These are phyloP conservation scores for Flabesymbios commensalis DNA, from an alignment of 2,888 invertebrate genomes.

Conservation along the genomic window DNA sequence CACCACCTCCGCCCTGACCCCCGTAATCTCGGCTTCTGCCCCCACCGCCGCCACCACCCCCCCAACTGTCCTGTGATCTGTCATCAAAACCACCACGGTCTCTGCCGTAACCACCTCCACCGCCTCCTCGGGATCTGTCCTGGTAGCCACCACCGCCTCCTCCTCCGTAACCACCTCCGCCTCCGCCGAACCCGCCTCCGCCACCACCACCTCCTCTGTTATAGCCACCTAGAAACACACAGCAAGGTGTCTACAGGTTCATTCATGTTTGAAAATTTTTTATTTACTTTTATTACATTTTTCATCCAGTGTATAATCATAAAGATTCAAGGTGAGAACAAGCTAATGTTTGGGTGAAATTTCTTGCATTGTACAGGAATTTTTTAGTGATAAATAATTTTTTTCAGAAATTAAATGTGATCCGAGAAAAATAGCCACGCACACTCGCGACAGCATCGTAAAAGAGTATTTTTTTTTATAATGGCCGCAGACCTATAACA, in stretches of 20 bases:
- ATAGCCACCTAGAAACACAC: slow-evolving; percentile 9
- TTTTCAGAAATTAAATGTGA: too few species aligned
- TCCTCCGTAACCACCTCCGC: slow-evolving; percentile 65
- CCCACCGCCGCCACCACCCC: slow-evolving; percentile 39
- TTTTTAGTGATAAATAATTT: too few species aligned
- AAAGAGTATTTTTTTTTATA: too few species aligned
- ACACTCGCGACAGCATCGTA: too few species aligned
- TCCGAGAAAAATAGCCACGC: too few species aligned
- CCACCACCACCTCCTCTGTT: slow-evolving; percentile 26
- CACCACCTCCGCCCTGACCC: slow-evolving; percentile 17
- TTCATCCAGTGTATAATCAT: too few species aligned
- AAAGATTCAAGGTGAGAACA: too few species aligned
- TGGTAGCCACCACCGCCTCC: slow-evolving; percentile 31
- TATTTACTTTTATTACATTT: too few species aligned
- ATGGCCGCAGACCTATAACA: too few species aligned
- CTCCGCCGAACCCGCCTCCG: slow-evolving; percentile 67
- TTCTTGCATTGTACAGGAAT: too few species aligned
- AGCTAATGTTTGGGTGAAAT: too few species aligned
- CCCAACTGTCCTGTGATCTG: slow-evolving; percentile 34
- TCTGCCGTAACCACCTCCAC: slow-evolving; percentile 26
- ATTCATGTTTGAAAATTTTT: too few species aligned
- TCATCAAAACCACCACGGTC: slow-evolving; percentile 28
- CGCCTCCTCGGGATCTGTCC: slow-evolving; percentile 32
- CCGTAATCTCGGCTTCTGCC: slow-evolving; percentile 9
- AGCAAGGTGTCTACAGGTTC: slow-evolving; percentile 34